Evolutionary conservation across 2,888 invertebrate species (phyloP).

Genomic region (Tromatobia lineatoria): DNA sequence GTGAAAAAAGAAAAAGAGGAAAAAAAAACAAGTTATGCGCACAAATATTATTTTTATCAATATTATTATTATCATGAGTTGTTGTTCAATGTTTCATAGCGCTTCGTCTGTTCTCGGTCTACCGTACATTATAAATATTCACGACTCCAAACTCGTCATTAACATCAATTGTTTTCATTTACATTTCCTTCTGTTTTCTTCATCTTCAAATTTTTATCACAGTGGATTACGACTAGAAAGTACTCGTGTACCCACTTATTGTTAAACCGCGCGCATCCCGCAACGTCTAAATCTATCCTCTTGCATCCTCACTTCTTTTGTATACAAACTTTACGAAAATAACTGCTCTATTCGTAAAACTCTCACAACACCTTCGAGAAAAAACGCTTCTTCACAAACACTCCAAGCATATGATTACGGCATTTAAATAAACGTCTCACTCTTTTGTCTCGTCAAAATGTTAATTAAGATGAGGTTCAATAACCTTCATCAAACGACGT

Average conservation of each 20-base stretch:
- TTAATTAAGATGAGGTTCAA: slow-evolving; percentile 15
- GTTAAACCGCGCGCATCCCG: slow-evolving; percentile 54
- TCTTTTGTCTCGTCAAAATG: slow-evolving; percentile 58
- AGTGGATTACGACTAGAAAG: slow-evolving; percentile 70
- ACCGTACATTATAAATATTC: slow-evolving; percentile 50
- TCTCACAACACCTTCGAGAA: slow-evolving; percentile 56
- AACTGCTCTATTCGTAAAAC: slow-evolving; percentile 80
- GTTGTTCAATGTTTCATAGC: slow-evolving; percentile 64
- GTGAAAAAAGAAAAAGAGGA: background rate
- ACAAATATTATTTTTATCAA: slow-evolving; percentile 37
- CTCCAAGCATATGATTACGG: slow-evolving; percentile 47
- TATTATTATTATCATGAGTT: slow-evolving; percentile 67
- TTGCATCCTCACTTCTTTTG: slow-evolving; percentile 58
- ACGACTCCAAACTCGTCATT: slow-evolving; percentile 28
- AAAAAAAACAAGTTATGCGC: background rate
- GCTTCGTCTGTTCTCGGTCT: slow-evolving; percentile 39
- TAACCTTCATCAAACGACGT: slow-evolving; percentile 17
- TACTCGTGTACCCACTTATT: slow-evolving; percentile 66
- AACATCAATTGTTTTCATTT: slow-evolving; percentile 8
- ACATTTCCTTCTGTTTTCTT: slow-evolving; percentile 10
- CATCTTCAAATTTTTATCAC: slow-evolving; percentile 65
- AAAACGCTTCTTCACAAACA: slow-evolving; percentile 41
- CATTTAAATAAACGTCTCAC: slow-evolving; percentile 55
- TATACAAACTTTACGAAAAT: slow-evolving; percentile 83
- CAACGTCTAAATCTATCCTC: slow-evolving; percentile 60